phyloP scores from a whole-genome alignment of 2,113 vertebrate genomes.

The Tonatia bakeri region DNA sequence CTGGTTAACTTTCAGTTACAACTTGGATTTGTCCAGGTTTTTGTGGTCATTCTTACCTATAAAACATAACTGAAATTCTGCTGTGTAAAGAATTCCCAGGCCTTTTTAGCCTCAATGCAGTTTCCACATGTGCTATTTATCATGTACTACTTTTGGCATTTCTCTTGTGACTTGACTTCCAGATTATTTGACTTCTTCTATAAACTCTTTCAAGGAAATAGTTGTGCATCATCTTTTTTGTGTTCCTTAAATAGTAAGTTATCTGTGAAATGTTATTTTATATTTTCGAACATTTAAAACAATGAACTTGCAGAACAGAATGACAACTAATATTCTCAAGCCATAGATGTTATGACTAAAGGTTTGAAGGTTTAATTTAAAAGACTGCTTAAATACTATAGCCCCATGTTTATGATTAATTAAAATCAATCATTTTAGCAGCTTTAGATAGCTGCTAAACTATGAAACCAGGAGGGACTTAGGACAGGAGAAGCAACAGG shows the following conservation, averaged over 20 bases:
- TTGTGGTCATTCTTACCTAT: background rate
- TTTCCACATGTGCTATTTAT: background rate
- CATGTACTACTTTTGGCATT: background rate
- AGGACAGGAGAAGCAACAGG: no score
- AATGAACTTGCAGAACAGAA: background rate
- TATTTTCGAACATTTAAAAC: slow-evolving; percentile 2
- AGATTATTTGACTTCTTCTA: background rate
- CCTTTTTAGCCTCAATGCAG: background rate
- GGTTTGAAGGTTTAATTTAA: background rate
- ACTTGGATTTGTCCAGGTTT: background rate
- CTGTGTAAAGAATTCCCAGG: background rate
- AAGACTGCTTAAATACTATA: background rate
- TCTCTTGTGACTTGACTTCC: background rate
- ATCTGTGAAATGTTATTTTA: background rate
- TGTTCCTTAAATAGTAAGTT: background rate
- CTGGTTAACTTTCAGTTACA: background rate
- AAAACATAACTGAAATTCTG: background rate
- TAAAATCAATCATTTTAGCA: no score
- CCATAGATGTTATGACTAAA: background rate
- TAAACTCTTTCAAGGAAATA: background rate
- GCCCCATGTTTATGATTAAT: background rate
- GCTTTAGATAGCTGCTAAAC: background rate
- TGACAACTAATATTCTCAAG: background rate
- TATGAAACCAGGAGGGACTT: background rate
- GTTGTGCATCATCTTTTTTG: background rate